Base-by-base conservation (phyloP, 1,140 invertebrate genomes). In the Trichomalopsis sarcophagae region DNA sequence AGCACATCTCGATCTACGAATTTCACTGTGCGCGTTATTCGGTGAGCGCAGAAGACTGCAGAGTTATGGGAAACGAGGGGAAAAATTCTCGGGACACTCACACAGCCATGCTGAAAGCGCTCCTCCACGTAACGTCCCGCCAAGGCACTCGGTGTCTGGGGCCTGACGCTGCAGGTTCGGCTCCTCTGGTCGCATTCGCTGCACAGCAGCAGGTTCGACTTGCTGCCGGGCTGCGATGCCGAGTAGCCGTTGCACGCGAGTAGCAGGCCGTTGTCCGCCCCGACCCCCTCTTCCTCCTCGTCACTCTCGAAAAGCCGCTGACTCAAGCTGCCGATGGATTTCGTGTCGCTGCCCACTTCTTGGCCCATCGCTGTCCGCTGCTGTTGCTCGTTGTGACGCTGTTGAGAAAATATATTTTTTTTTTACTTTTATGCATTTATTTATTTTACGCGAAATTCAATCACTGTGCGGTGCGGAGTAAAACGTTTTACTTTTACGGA, bases 311-410 rank as follows among this genome's bases (percentile, higher is more conserved):
- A 93, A 10, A 93, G 82, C 21, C 90, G 89, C 81, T 93, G 92
- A 75, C 92, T 93, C 13, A 93, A 86, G 85, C 92, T 93, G 62
- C 92, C 92, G 55, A 93, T 93, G n/a, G 92, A 93, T 79, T 91
- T 92, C 0, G 87, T 89, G 79, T 92, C 92, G 62, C 90, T 91
- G 13, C 86, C 33, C 27, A 76, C 17, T 2, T 77, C 62, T 14
- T 47, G 13, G 4, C 44, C 27, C n/a, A 23, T 50, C 14, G 88
- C n/a, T 86, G 87, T 11, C 87, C 82, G 33, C 88, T 27, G n/a
- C 80, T 88, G 6, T 77, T 69, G 5, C 82, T 87, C 55, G 55
- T 62, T 62, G 21, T 62, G 55, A 4, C 55, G 55, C 55, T 62
- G 55, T 7, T 4, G 40, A 7, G 7, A 1, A 7, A 44, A 44